phyloP scores from a whole-genome alignment of 2,113 vertebrate species.

The Pantherophis guttatus region DNA sequence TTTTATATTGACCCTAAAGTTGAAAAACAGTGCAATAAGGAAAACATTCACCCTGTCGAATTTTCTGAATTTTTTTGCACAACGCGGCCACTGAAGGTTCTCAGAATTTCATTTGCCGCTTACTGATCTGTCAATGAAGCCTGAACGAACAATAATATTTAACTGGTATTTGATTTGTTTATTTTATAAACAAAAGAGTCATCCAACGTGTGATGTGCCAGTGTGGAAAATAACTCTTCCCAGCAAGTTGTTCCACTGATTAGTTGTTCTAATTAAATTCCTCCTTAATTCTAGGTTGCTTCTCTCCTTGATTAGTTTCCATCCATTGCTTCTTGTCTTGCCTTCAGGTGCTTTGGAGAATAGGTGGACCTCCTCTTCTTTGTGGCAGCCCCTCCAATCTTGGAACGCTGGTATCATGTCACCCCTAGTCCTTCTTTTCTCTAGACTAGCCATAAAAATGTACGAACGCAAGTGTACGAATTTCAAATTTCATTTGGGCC shows the following conservation, averaged over 20 bases:
- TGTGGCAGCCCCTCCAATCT: no score
- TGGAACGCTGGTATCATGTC: no score
- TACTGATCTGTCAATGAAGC: background rate
- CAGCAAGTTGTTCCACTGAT: no score
- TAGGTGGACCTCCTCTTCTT: background rate
- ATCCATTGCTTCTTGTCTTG: no score
- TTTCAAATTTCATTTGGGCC: background rate
- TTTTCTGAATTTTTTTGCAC: background rate
- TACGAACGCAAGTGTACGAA: background rate
- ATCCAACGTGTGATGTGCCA: background rate
- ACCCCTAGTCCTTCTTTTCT: no score
- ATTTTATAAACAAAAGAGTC: background rate
- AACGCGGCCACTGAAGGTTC: background rate
- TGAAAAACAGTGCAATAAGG: background rate
- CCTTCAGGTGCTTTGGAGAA: no score
- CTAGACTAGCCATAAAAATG: no score
- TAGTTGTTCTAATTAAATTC: background rate
- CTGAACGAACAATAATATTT: background rate
- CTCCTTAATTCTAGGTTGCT: background rate
- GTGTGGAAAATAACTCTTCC: background rate
- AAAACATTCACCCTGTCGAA: background rate
- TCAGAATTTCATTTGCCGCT: background rate
- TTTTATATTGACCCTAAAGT: background rate
- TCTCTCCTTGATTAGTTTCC: background rate
- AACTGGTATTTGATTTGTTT: background rate